Evolutionary conservation across 1,140 invertebrate species (phyloP).

Genomic region (Thalassaphorura encarpata): DNA sequence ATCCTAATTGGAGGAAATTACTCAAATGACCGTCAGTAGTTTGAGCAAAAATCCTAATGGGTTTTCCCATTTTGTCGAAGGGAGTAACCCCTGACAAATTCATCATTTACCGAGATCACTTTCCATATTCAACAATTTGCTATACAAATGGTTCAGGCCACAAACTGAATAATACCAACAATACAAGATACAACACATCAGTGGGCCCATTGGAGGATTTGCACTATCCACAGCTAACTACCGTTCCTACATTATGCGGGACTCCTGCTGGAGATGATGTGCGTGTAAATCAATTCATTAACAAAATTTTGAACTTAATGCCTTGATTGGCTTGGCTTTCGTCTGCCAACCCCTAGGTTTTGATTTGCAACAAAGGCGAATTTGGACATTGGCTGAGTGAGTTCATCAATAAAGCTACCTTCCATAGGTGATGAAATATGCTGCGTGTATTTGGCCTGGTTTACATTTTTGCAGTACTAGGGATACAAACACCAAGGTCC

Average conservation of each 20-base stretch:
- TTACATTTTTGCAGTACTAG: background rate
- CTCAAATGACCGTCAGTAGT: too few relatives aligned
- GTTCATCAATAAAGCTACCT: slow-evolving; percentile 53
- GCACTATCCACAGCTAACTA: slow-evolving; percentile 35
- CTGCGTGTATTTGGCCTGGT: slow-evolving; percentile 36
- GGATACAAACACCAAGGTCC: too few relatives aligned
- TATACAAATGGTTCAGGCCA: slow-evolving; percentile 66
- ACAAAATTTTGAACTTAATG: too few relatives aligned
- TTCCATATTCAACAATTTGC: slow-evolving; percentile 58
- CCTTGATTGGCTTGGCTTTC: too few relatives aligned
- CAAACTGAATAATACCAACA: slow-evolving; percentile 35
- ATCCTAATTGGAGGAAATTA: background rate
- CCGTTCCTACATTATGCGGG: slow-evolving; percentile 45
- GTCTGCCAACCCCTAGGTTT: too few relatives aligned
- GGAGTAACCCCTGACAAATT: too few relatives aligned
- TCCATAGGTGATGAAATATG: slow-evolving; percentile 54
- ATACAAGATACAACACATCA: slow-evolving; percentile 38
- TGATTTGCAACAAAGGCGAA: slow-evolving; percentile 44
- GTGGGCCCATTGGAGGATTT: slow-evolving; percentile 36
- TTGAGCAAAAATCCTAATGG: too few relatives aligned
- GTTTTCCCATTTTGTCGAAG: too few relatives aligned
- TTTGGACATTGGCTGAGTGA: slow-evolving; percentile 51
- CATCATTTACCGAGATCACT: slow-evolving; percentile 35
- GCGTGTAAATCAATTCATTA: too few relatives aligned
- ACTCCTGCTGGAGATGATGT: slow-evolving; percentile 60